These are phyloP conservation scores for Alosa sapidissima DNA, from an alignment of 2,797 vertebrate species.

Conservation along the genomic window DNA sequence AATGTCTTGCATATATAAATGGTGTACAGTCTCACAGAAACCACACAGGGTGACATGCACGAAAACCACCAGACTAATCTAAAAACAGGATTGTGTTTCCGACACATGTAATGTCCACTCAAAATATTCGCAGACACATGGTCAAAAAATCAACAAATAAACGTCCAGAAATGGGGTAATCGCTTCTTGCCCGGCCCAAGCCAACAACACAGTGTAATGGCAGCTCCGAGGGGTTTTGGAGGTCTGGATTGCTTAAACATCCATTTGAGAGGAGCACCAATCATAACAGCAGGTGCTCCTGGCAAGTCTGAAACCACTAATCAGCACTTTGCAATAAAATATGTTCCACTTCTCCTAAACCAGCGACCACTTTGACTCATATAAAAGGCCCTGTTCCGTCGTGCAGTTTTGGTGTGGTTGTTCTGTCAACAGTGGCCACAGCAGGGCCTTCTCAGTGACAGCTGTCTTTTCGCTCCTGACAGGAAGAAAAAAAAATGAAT, in stretches of 20 bases:
- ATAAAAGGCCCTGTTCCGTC: slow-evolving; percentile 24
- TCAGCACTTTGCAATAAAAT: slow-evolving; percentile 50
- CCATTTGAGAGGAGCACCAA: slow-evolving; percentile 42
- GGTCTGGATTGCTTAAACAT: slow-evolving; percentile 37
- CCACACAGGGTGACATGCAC: not conserved
- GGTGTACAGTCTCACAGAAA: slow-evolving; percentile 4
- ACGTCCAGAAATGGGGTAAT: slow-evolving; percentile 24
- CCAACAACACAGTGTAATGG: slow-evolving; percentile 40
- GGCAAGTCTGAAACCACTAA: slow-evolving; percentile 49
- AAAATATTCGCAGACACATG: slow-evolving; percentile 18
- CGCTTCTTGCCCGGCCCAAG: not conserved
- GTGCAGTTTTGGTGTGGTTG: slow-evolving; percentile 8
- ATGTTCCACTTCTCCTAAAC: slow-evolving; percentile 44
- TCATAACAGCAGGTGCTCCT: slow-evolving; percentile 51
- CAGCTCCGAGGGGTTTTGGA: slow-evolving; percentile 25
- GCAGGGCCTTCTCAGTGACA: slow-evolving; percentile 46
- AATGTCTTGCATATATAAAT: not conserved
- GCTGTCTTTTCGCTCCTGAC: slow-evolving; percentile 39
- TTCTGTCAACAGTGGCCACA: slow-evolving; percentile 44
- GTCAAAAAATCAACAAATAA: slow-evolving; percentile 23
- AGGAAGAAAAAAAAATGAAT: not conserved
- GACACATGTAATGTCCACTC: not conserved
- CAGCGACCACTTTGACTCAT: slow-evolving; percentile 27
- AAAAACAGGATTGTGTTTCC: not conserved
- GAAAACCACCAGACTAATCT: not conserved